Base-by-base conservation (phyloP, 2,113 vertebrate genomes). In the Bettongia penicillata region DNA sequence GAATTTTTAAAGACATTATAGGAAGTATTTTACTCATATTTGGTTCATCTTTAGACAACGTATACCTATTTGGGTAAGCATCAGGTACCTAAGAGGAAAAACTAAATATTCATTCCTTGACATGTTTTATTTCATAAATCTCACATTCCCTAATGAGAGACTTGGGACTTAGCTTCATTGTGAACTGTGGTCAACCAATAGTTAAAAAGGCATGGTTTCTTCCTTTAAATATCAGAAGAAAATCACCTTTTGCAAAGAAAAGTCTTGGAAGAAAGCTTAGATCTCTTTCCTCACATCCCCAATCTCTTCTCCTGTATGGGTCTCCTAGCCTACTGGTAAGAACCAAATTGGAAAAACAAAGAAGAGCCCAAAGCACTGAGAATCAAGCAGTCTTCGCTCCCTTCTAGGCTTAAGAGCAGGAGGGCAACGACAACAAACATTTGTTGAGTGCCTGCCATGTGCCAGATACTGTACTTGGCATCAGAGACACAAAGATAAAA, bases 151-250 rank as follows among this genome's bases (percentile, higher is more conserved):
- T 92, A 90, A 93, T 31, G n/a, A 22, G 89, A 68, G 49, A 51
- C 31, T 14, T 94, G 95, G 77, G 77, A 93, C 43, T 52, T 61
- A 31, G 31, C 1, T 68, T 68, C 37, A 37, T n/a, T 52, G 51
- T 90, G 91, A 96, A 95, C 90, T 93, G 51, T 95, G 84, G 95
- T 48, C 93, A 95, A 95, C 37, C 52, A 90, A 50, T 93, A 50
- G 26, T 90, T 92, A 49, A 95, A 93, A 94, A 61, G 91, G 28
- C 95, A 94, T 22, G 28, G 48, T 68, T 77, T 95, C 92, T 93
- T 95, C 93, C 94, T 43, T 50, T 93, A 92, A 93, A n/a, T 91
- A 92, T 61, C 53, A 47, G 48, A 77, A 94, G 94, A 94, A 93
- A 97, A 94, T 43, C 53, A 57, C 89, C 61, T 47, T 91, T 61